Base-by-base conservation (phyloP, 1,140 invertebrate genomes). In the Atta colombica region DNA sequence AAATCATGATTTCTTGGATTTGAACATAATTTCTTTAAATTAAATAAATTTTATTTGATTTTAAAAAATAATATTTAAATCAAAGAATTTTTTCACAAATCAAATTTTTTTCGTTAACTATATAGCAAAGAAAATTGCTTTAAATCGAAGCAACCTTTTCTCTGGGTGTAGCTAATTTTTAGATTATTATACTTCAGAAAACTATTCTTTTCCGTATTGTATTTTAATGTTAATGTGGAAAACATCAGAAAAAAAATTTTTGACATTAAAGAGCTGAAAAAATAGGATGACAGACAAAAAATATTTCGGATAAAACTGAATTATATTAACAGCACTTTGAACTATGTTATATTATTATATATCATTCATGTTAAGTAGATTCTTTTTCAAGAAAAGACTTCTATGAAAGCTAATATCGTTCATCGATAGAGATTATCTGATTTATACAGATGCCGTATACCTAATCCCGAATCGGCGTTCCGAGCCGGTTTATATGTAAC, bases 381-480 rank as follows among this genome's bases (percentile, higher is more conserved):
- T 61, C 12, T 16, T 8, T 51, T 39, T 51, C 10, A 7, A 14
- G 53, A 14, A 80, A 78, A 80, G 77, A 61, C 25, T 74, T 55
- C 5, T 14, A 49, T 31, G 69, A 75, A 84, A 55, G 74, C 55
- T 84, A 49, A 51, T 84, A 75, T 65, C 35, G 4, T 16, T 45
- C 25, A 39, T 18, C 35, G 58, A 28, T 25, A 35, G 69, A 84
- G 69, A 84, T 84, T 74, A 84, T 49, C 80, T 74, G 69, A 84
- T 74, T 84, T 63, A 84, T 75, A 84, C 28, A 75, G 18, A 4
- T 51, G 60, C 25, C 16, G 55, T n/a, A 31, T 63, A 75, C 69
- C 18, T 74, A 63, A 84, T 84, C 69, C 69, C 45, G 55, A 55
- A 74, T 74, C 80, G 55, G 18, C 39, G 55, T 53, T 21, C 35